These are phyloP conservation scores for Watersipora subatra DNA, from an alignment of 1,140 invertebrate species.

Conservation along the genomic window DNA sequence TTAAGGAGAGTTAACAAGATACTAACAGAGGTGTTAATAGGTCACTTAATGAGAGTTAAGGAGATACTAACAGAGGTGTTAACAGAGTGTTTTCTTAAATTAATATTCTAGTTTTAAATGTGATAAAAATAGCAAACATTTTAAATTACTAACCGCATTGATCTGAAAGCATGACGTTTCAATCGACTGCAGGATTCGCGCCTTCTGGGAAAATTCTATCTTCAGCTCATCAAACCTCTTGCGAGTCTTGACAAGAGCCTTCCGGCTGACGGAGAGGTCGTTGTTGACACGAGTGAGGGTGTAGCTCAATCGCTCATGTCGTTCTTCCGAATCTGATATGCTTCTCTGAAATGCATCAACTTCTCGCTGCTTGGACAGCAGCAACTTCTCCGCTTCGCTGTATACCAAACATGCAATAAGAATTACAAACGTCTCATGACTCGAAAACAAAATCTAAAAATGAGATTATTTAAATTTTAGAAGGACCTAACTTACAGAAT, in stretches of 20 bases:
- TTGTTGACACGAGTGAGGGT: not conserved
- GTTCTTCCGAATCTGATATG: not conserved
- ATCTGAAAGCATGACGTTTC: not conserved
- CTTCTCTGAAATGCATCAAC: not conserved
- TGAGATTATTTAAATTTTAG: no score
- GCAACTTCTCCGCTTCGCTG: not conserved
- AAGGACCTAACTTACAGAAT: no score
- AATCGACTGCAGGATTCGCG: not conserved
- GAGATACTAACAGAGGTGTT: no score
- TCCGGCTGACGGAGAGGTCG: not conserved
- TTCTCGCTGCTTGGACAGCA: not conserved
- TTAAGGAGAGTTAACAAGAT: no score
- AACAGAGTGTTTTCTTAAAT: no score
- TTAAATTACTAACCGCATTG: not conserved
- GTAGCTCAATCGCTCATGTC: not conserved
- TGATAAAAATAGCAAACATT: no score
- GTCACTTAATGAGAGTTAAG: no score
- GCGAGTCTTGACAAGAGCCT: not conserved
- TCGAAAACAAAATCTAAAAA: no score
- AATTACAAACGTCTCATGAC: no score
- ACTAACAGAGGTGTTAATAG: no score
- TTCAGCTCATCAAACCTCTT: not conserved
- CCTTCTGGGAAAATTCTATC: not conserved
- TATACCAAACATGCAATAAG: not conserved
- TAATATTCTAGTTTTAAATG: no score